phyloP scores from a whole-genome alignment of 2,888 invertebrate genomes.

The Ypsolopha scabrella region DNA sequence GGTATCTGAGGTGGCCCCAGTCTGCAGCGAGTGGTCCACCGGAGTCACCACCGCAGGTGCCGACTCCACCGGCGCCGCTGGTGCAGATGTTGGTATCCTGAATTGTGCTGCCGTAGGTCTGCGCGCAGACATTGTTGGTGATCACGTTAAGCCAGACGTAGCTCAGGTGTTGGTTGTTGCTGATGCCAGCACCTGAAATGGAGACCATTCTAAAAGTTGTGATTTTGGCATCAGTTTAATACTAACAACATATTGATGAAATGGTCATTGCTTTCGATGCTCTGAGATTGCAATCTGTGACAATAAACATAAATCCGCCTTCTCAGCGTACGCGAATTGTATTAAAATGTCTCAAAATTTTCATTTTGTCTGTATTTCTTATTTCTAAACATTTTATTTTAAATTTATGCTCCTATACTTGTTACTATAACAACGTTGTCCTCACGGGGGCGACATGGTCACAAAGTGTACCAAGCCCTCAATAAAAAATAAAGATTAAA shows the following conservation, averaged over 20 bases:
- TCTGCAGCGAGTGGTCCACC: conserved; percentile 13
- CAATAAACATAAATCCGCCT: background rate
- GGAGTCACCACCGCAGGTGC: conserved; percentile 27
- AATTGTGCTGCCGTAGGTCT: conserved; percentile 24
- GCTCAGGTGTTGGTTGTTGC: conserved; percentile 3
- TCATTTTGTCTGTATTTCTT: too few species aligned
- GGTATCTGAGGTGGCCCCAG: background rate
- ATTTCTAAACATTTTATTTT: too few species aligned
- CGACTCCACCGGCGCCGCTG: conserved; percentile 22
- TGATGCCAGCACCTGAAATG: background rate
- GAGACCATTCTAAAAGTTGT: too few species aligned
- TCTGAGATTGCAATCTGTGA: background rate
- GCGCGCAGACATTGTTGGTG: conserved; percentile 23
- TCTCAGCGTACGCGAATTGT: background rate
- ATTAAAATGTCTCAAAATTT: background rate
- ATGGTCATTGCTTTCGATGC: too few species aligned
- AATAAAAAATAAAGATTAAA: too few species aligned
- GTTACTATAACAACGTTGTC: too few species aligned
- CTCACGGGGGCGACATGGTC: too few species aligned
- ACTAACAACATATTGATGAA: too few species aligned
- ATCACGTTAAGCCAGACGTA: conserved; percentile 15
- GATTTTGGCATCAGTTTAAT: too few species aligned
- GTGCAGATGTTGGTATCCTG: conserved; percentile 29
- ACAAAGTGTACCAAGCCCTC: too few species aligned
- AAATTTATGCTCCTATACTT: too few species aligned